Percentiles rank a stretch among this genome's conserved stretches.
Evolutionary conservation across 2,888 invertebrate genomes (phyloP).

Genomic region (Osedax fenrisi): DNA sequence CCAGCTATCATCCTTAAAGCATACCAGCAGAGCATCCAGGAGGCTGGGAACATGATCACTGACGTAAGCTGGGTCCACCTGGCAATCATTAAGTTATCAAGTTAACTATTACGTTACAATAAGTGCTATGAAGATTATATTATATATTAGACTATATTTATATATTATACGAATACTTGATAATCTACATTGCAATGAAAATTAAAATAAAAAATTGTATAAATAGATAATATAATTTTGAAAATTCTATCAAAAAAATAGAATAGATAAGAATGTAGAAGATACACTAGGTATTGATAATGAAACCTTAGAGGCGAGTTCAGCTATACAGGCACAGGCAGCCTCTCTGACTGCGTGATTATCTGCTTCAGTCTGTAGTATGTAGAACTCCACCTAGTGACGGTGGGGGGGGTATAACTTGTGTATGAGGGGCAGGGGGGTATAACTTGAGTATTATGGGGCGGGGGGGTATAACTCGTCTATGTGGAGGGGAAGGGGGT

Average conservation of each 20-base stretch:
- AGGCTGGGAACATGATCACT: slow-evolving; percentile 50
- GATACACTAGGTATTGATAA: too few species aligned
- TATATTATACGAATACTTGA: too few species aligned
- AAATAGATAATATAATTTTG: neutral
- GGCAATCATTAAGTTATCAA: too few species aligned
- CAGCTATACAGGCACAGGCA: slow-evolving; percentile 55
- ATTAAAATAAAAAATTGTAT: neutral
- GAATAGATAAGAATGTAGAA: too few species aligned
- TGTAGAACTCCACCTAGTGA: slow-evolving; percentile 52
- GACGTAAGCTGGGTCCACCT: slow-evolving; percentile 47
- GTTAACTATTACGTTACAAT: too few species aligned
- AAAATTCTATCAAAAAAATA: too few species aligned
- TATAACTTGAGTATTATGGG: too few species aligned
- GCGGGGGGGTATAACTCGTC: neutral
- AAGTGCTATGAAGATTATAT: too few species aligned
- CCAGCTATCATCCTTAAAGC: slow-evolving; percentile 56
- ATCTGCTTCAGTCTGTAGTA: slow-evolving; percentile 52
- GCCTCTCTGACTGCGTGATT: slow-evolving; percentile 56
- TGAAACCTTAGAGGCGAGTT: slow-evolving; percentile 53
- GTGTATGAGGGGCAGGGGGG: neutral
- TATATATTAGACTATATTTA: too few species aligned
- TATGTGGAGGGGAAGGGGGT: too few species aligned
- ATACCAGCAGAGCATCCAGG: slow-evolving; percentile 52
- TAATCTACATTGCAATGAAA: neutral
- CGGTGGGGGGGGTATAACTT: neutral